phyloP scores from a whole-genome alignment of 2,888 invertebrate species.

The Drosophila lutescens region DNA sequence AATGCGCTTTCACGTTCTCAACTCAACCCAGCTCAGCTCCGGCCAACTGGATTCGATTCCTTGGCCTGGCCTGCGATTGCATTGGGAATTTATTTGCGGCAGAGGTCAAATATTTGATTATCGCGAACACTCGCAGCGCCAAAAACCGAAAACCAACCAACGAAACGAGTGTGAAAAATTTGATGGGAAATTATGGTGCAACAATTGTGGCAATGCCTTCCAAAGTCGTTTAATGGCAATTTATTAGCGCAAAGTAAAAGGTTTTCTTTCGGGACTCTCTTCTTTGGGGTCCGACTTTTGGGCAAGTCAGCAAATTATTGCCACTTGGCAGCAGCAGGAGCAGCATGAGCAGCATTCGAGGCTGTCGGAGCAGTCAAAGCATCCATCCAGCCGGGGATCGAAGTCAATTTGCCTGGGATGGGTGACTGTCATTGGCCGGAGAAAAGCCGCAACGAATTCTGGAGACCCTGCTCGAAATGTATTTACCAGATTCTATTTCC shows the following conservation, averaged over 20 bases:
- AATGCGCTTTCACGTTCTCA: conserved; percentile 71
- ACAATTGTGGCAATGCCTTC: conserved; percentile 68
- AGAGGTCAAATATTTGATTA: conserved; percentile 83
- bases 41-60: conserved; percentile 38
- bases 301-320: conserved; percentile 65
- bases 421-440: conserved; percentile 22
- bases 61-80: conserved; percentile 59
- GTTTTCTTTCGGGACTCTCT: conserved; percentile 60
- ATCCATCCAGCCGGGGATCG: conserved; percentile 34
- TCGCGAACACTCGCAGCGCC: conserved; percentile 65
- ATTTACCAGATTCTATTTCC: neutral
- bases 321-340: conserved; percentile 55
- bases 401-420: conserved; percentile 39
- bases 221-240: conserved; percentile 74
- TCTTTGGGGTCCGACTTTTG: conserved; percentile 19
- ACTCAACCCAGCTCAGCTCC: conserved; percentile 6
- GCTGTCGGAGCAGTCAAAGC: conserved; percentile 39
- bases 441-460: conserved; percentile 7
- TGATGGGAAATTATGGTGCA: conserved; percentile 79
- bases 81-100: conserved; percentile 81
- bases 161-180: conserved; percentile 73
- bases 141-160: conserved; percentile 31
- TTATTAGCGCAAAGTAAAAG: conserved; percentile 78
- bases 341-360: conserved; percentile 29
- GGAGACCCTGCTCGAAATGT: conserved; percentile 10